Evolutionary conservation across 2,888 invertebrate species (phyloP).

Genomic region (Oscheius sp.): DNA sequence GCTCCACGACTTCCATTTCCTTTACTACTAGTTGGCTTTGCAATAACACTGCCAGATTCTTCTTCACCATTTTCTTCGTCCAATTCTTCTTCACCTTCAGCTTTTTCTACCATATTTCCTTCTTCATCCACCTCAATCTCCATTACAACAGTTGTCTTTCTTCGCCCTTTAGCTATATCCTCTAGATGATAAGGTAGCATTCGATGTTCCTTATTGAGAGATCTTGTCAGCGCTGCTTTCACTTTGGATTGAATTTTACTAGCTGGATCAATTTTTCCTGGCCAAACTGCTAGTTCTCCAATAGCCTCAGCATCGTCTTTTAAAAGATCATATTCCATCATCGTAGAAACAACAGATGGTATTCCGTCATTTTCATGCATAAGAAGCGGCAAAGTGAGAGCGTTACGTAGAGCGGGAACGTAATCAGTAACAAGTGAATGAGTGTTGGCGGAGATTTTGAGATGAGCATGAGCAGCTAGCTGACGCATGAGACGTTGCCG

Average conservation of each 20-base stretch:
- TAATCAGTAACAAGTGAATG: slow-evolving; percentile 78
- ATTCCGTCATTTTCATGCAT: slow-evolving; percentile 71
- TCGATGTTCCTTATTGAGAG: slow-evolving; percentile 86
- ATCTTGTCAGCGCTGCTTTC: slow-evolving; percentile 90
- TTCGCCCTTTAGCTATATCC: slow-evolving; percentile 62
- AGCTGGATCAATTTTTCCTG: slow-evolving; percentile 77
- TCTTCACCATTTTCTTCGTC: slow-evolving; percentile 42
- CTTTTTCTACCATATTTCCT: slow-evolving; percentile 52
- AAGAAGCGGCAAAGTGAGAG: slow-evolving; percentile 82
- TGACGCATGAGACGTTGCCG: slow-evolving; percentile 84
- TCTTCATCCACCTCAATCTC: slow-evolving; percentile 55
- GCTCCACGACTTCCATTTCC: background rate
- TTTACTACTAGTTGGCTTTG: background rate
- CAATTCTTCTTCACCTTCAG: slow-evolving; percentile 47
- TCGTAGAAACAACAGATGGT: slow-evolving; percentile 77
- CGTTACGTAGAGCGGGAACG: slow-evolving; percentile 80
- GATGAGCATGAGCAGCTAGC: slow-evolving; percentile 84
- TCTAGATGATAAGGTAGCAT: slow-evolving; percentile 82
- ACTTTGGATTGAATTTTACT: slow-evolving; percentile 77
- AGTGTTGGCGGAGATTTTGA: slow-evolving; percentile 70
- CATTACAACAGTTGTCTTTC: slow-evolving; percentile 28
- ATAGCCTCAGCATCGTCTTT: slow-evolving; percentile 91
- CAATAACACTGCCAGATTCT: slow-evolving; percentile 6
- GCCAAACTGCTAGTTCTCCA: slow-evolving; percentile 85
- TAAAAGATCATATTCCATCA: slow-evolving; percentile 85